phyloP scores from a whole-genome alignment of 2,797 vertebrate species.

The Vespertilio murinus region DNA sequence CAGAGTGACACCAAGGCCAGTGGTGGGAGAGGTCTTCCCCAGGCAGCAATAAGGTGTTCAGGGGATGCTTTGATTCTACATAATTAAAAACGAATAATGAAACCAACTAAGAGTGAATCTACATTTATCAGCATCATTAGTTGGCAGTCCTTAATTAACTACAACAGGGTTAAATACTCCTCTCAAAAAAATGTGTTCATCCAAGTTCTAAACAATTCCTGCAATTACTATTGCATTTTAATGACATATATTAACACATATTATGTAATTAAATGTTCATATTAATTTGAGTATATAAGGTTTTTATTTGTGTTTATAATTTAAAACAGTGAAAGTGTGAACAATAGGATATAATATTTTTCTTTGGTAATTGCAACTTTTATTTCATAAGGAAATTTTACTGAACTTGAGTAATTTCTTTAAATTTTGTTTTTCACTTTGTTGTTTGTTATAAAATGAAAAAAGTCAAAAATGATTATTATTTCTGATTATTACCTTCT shows the following conservation, averaged over 20 bases:
- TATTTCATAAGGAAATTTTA: not conserved
- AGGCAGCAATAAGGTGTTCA: not conserved
- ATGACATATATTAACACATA: not conserved
- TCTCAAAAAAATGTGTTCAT: not conserved
- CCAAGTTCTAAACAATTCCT: slow-evolving; percentile 19
- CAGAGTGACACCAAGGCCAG: not conserved
- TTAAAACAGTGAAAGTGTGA: not conserved
- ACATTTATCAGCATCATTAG: not conserved
- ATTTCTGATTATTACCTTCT: not conserved
- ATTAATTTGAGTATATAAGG: not conserved
- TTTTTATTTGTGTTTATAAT: not conserved
- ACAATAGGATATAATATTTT: not conserved
- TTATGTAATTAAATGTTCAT: not conserved
- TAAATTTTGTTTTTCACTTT: not conserved
- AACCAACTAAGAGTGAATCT: not conserved
- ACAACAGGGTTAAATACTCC: not conserved
- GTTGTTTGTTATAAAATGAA: not conserved
- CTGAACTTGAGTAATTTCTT: slow-evolving; percentile 2
- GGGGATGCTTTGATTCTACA: not conserved
- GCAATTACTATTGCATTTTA: not conserved
- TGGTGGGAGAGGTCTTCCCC: not conserved
- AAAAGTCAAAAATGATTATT: not conserved
- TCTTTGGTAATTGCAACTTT: not conserved
- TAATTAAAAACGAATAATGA: not conserved
- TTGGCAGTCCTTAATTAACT: not conserved